Evolutionary conservation across 2,888 invertebrate species (phyloP), one percentile per base, ranked within the genome.

Genomic region (Platypus cylindrus): DNA sequence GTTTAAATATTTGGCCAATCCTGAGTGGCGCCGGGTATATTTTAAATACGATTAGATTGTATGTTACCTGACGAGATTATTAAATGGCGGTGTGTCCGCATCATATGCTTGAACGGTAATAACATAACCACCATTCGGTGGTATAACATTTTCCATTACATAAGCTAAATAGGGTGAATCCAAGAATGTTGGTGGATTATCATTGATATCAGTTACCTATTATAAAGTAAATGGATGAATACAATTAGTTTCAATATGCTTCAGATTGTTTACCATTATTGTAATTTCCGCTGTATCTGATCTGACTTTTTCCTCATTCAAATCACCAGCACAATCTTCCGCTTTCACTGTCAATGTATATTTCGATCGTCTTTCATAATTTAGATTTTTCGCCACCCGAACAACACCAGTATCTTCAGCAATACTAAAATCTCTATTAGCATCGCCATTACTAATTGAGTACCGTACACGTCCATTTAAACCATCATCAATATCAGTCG

Each of bases 101-200:
- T 93, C 93, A 61, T 79, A 80, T 16, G 91, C 93, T 47, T 78
- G 75, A 31, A 93, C 84, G 47, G 83, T 78, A 51, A 79, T 73
- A 48, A 86, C 76, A 58, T 82, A 84, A 32, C 83, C 39, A 16
- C 39, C 77, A 50, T 75, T 80, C 31, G 82, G 79, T 36, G 84
- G 82, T 44, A 84, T 74, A 51, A 84, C 77, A 60, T 89, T 87
- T 66, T 95, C 94, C 79, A 90, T 86, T 37, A 93, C 89, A 59
- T 84, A 82, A 3, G 89, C 87, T 55, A 87, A 66, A 64, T 91
- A 93, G 0, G 93, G 93, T n/a, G 91, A 90, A 63, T 94, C 85
- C 48, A 87, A 66, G 63, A 94, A 94, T 27, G 85, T 80, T 27
- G 94, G 94, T 17, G 83, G 80, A 56, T 90, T 90, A 65, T 94